phyloP scores from a whole-genome alignment of 2,113 vertebrate species.

The Tragelaphus buxtoni region DNA sequence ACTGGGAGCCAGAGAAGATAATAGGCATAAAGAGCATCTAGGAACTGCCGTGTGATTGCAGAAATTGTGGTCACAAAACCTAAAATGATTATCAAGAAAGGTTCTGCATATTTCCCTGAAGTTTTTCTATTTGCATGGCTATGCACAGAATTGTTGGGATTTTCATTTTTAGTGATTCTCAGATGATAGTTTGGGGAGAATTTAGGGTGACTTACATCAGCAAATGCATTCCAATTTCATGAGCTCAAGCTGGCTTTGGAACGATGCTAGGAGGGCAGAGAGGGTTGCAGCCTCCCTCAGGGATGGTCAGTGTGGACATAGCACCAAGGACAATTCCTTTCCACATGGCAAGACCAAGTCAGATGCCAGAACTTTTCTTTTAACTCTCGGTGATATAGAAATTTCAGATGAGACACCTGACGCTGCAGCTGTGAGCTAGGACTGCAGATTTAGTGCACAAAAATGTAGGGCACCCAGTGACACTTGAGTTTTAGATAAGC shows the following conservation, averaged over 20 bases:
- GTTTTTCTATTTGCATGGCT: neutral
- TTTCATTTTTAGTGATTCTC: neutral
- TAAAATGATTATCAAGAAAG: no score
- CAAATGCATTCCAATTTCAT: neutral
- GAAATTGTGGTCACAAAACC: neutral
- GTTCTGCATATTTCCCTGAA: neutral
- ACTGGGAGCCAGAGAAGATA: neutral
- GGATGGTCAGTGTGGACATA: no score
- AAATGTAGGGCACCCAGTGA: neutral
- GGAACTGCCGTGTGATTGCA: no score
- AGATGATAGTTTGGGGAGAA: neutral
- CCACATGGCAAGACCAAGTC: neutral
- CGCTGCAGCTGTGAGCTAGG: neutral
- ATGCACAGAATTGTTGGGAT: neutral
- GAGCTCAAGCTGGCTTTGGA: neutral
- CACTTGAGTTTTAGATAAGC: neutral
- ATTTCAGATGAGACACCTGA: neutral
- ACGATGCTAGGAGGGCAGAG: no score
- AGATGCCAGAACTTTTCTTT: neutral
- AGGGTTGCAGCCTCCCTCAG: neutral
- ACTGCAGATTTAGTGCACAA: neutral
- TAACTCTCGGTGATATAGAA: neutral
- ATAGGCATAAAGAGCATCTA: rapidly evolving
- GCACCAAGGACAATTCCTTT: neutral
- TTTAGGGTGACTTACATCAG: neutral